Percentiles rank a stretch among this genome's conserved stretches.
Conservation (phyloP, 2,888 invertebrate species). For the Rhingia campestris region DNA sequence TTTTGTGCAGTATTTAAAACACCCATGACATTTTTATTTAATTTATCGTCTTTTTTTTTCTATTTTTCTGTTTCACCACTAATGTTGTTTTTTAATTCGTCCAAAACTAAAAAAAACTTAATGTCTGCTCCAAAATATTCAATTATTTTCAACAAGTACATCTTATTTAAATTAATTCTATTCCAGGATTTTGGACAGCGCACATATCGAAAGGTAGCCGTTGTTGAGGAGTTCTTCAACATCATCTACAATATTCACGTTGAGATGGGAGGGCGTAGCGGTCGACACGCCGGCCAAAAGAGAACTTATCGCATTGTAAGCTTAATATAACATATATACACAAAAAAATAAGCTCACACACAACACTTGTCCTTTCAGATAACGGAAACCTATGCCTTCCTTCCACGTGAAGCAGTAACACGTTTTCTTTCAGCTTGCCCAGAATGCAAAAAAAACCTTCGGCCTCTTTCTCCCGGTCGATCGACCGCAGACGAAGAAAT, state of each 20-base stretch:
- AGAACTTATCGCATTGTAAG: conserved; percentile 96
- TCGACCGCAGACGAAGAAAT: conserved; percentile 78
- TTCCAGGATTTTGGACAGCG: conserved; percentile 90
- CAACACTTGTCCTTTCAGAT: conserved; percentile 86
- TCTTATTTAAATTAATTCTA: no score
- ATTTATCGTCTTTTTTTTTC: no score
- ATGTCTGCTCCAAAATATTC: no score
- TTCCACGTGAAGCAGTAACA: conserved; percentile 97
- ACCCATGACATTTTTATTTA: no score
- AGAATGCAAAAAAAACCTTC: conserved; percentile 87
- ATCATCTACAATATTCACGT: conserved; percentile 98
- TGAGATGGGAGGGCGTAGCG: conserved; percentile 94
- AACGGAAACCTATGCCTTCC: conserved; percentile 97
- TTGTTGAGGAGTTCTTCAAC: conserved; percentile 98
- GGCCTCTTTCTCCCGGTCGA: conserved; percentile 80
- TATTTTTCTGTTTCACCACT: no score
- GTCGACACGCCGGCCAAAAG: conserved; percentile 98
- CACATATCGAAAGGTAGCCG: conserved; percentile 94
- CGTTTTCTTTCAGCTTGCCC: conserved; percentile 96
- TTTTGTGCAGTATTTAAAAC: no score
- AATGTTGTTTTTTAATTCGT: no score
- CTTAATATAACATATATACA: conserved; percentile 47
- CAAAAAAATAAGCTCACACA: neutral
- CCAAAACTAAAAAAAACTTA: no score
- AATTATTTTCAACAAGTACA: neutral